Evolutionary conservation across 2,888 invertebrate species (phyloP).

Genomic region (Drosophila birchii): DNA sequence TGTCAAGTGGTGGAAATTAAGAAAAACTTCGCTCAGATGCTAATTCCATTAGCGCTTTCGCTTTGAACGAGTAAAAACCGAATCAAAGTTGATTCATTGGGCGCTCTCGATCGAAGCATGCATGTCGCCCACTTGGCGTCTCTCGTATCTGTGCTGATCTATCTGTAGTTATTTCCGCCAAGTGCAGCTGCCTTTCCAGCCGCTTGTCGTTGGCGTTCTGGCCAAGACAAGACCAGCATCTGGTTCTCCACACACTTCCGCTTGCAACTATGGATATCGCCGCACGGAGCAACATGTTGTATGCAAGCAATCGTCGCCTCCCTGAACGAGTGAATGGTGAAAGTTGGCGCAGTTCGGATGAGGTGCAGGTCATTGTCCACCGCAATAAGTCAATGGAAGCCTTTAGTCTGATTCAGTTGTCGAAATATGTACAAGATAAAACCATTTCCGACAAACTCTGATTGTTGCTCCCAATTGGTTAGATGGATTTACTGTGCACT

Average conservation of each 20-base stretch:
- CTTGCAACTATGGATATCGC: slow-evolving; percentile 29
- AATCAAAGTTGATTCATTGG: slow-evolving; percentile 32
- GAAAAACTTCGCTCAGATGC: slow-evolving; percentile 5
- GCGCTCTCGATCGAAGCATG: slow-evolving; percentile 1
- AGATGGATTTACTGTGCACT: neutral
- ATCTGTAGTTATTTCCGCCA: slow-evolving; percentile 36
- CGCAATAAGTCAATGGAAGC: neutral
- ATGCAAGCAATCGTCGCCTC: slow-evolving; percentile 11
- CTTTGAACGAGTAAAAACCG: slow-evolving; percentile 28
- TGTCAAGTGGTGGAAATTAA: slow-evolving; percentile 9
- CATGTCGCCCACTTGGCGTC: slow-evolving; percentile 33
- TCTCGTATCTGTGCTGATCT: slow-evolving; percentile 5
- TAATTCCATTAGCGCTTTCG: slow-evolving; percentile 40
- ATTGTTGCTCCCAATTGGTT: slow-evolving; percentile 30
- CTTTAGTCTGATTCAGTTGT: slow-evolving; percentile 5
- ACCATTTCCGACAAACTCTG: slow-evolving; percentile 14
- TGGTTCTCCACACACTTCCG: slow-evolving; percentile 44
- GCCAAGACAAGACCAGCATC: slow-evolving; percentile 41
- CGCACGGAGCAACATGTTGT: neutral
- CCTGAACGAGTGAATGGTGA: slow-evolving; percentile 29
- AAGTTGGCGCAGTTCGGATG: slow-evolving; percentile 33
- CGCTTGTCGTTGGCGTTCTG: slow-evolving; percentile 43
- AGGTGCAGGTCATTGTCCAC: slow-evolving; percentile 33
- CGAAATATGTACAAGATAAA: slow-evolving; percentile 10
- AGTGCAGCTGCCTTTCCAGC: slow-evolving; percentile 30